phyloP scores from a whole-genome alignment of 2,888 invertebrate genomes.

The Oxyteleia sp. region DNA sequence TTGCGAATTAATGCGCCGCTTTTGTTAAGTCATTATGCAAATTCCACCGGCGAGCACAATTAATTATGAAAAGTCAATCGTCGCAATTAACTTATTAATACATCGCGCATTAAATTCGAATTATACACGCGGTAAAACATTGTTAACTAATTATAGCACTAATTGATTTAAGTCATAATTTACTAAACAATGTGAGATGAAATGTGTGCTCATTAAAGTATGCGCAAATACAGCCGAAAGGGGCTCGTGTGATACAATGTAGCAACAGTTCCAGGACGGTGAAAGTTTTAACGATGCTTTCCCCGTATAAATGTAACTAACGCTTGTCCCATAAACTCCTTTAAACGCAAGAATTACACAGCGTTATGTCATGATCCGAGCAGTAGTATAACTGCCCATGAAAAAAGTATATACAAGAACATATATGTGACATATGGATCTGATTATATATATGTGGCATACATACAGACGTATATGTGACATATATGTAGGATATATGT shows the following conservation, averaged over 20 bases:
- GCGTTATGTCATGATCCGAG: constrained; percentile 81
- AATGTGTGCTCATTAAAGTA: constrained; percentile 55
- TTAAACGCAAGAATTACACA: constrained; percentile 83
- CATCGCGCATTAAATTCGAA: constrained; percentile 36
- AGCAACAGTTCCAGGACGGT: constrained; percentile 80
- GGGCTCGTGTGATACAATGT: constrained; percentile 76
- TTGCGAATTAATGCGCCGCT: constrained; percentile 49
- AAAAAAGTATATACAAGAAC: constrained; percentile 36
- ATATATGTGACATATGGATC: no score
- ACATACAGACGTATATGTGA: no score
- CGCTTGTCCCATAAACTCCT: constrained; percentile 82
- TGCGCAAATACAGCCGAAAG: constrained; percentile 54
- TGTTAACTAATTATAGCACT: constrained; percentile 45
- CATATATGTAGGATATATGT: no score
- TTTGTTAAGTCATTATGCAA: constrained; percentile 54
- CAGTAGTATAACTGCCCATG: constrained; percentile 38
- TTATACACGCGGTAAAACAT: constrained; percentile 37
- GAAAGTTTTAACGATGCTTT: constrained; percentile 85
- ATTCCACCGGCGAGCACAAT: constrained; percentile 30
- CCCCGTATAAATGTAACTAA: constrained; percentile 81
- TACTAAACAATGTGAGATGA: constrained; percentile 61
- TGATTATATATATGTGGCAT: constrained; percentile 2
- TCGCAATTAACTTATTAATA: constrained; percentile 56
- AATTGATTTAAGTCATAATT: constrained; percentile 62
- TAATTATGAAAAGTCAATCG: constrained; percentile 64